Evolutionary conservation across 2,888 invertebrate species (phyloP).

Genomic region (Pandemis heparana): DNA sequence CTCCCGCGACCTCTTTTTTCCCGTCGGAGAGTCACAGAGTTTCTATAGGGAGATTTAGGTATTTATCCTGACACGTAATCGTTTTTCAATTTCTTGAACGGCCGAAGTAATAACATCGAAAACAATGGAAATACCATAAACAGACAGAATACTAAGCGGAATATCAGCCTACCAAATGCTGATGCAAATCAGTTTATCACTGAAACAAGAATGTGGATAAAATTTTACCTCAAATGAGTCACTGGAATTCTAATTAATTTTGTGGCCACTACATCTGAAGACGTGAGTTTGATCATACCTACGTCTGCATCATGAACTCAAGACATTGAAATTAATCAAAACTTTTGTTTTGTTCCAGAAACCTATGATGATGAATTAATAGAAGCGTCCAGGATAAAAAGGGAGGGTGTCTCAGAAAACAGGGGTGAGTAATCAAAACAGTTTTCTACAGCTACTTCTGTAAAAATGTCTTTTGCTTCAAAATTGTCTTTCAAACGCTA

Average conservation of each 20-base stretch:
- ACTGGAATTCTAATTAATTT: background rate
- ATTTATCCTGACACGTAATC: background rate
- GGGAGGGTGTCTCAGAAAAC: conserved; percentile 81
- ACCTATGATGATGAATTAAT: conserved; percentile 71
- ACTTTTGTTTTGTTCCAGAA: conserved; percentile 70
- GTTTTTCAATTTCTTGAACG: background rate
- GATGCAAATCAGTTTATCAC: background rate
- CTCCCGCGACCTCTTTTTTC: too few species aligned
- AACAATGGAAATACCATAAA: conserved; percentile 27
- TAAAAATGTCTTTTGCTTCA: conserved; percentile 57
- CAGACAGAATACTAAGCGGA: conserved; percentile 19
- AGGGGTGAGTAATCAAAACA: conserved; percentile 71
- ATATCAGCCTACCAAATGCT: background rate
- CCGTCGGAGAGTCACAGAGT: background rate
- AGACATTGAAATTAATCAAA: background rate
- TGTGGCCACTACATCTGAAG: too few species aligned
- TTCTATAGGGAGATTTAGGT: background rate
- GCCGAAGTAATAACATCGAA: background rate
- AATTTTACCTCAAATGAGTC: background rate
- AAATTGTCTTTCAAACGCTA: conserved; percentile 19
- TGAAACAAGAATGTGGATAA: background rate
- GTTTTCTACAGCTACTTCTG: conserved; percentile 45
- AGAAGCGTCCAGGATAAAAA: conserved; percentile 79
- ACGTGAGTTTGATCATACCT: too few species aligned
- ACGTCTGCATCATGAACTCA: too few species aligned